Evolutionary conservation across 1,140 invertebrate species (phyloP).

Genomic region (Reticulitermes speratus): DNA sequence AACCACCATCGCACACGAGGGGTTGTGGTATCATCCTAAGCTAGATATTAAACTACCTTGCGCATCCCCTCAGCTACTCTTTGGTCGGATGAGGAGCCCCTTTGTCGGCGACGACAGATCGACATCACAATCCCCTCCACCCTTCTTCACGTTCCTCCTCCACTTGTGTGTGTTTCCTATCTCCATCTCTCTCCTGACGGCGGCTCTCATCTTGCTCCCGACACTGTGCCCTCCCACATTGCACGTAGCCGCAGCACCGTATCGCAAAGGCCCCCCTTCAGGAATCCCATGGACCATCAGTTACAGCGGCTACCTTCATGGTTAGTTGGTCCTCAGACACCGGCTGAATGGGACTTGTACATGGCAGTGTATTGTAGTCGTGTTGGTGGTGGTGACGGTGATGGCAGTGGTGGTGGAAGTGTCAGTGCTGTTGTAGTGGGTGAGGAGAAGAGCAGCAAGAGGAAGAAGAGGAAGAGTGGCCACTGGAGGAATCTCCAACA

Average conservation of each 20-base stretch:
- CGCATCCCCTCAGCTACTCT: background rate
- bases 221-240: background rate
- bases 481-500: background rate
- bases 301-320: background rate
- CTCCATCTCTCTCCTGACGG: background rate
- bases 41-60: slow-evolving; percentile 2
- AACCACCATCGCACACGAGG: background rate
- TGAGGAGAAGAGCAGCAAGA: background rate
- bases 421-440: background rate
- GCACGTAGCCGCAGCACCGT: background rate
- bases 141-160: background rate
- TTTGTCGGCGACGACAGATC: background rate
- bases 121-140: background rate
- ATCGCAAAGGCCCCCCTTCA: background rate
- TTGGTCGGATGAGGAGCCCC: background rate
- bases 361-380: background rate
- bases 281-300: slow-evolving; percentile 10
- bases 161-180: background rate
- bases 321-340: slow-evolving; percentile 4
- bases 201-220: background rate
- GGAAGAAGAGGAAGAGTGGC: background rate
- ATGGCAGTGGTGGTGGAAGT: background rate
- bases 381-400: background rate
- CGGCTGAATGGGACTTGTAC: background rate
- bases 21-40: background rate